Conservation (phyloP, 2,113 vertebrate genomes). For the Leptosomus discolor region DNA sequence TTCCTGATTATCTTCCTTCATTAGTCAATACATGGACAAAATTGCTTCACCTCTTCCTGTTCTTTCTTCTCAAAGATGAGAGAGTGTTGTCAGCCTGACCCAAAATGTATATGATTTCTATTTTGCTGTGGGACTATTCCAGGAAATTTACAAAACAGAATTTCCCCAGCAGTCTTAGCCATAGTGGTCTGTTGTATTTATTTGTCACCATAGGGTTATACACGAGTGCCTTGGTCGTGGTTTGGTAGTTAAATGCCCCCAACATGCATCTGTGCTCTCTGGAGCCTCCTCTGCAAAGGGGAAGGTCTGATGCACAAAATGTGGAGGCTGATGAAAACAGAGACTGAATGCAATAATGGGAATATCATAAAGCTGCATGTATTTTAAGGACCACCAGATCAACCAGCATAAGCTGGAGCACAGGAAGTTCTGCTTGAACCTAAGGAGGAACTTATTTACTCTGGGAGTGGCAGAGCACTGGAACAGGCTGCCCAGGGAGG, state of each 20-base stretch:
- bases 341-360: not conserved
- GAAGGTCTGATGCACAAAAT: not conserved
- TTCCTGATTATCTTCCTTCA: not conserved
- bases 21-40: not conserved
- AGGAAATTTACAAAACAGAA: not conserved
- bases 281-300: not conserved
- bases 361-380: not conserved
- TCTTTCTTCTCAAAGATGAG: not conserved
- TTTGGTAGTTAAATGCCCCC: not conserved
- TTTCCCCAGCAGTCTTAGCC: not conserved
- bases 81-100: not conserved
- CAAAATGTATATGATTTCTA: not conserved
- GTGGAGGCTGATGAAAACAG: not conserved
- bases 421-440: too few relatives aligned
- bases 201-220: not conserved
- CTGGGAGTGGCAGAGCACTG: too few relatives aligned
- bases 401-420: too few relatives aligned
- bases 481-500: too few relatives aligned
- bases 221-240: not conserved
- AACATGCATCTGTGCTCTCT: not conserved
- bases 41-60: not conserved
- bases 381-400: not conserved
- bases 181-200: not conserved
- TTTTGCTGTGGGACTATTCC: not conserved
- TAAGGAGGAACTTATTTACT: too few relatives aligned